Conservation (phyloP, 2,888 invertebrate genomes). For the Athalia rosae region DNA sequence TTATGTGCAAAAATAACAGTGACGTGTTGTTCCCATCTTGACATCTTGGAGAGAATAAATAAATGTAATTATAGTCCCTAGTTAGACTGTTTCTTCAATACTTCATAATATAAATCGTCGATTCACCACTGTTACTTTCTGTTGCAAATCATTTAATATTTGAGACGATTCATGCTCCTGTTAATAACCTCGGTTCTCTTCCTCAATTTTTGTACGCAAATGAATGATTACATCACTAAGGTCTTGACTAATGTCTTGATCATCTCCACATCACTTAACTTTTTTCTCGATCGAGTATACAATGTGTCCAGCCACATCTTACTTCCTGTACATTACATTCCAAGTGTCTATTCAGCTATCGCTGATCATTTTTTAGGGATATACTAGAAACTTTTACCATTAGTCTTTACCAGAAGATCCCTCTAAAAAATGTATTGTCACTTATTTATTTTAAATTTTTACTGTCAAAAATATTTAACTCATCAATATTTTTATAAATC, state of each 20-base stretch:
- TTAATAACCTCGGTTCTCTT: slow-evolving; percentile 48
- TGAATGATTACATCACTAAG: slow-evolving; percentile 2
- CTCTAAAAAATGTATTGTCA: too few species aligned
- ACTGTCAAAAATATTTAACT: too few species aligned
- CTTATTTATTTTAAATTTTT: too few species aligned
- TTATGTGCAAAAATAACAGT: slow-evolving; percentile 63
- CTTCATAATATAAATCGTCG: background rate
- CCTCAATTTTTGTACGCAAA: background rate
- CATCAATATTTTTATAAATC: too few species aligned
- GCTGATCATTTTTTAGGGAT: too few species aligned
- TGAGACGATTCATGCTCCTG: background rate
- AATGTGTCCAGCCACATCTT: too few species aligned
- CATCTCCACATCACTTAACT: background rate
- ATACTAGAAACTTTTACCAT: too few species aligned
- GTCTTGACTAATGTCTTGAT: background rate
- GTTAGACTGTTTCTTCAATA: background rate
- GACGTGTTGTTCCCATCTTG: slow-evolving; percentile 70
- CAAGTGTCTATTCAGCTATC: too few species aligned
- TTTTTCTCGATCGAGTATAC: background rate
- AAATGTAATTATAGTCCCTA: slow-evolving; percentile 56
- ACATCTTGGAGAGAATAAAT: slow-evolving; percentile 61
- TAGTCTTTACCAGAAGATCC: too few species aligned
- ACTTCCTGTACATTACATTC: too few species aligned
- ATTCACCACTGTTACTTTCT: background rate
- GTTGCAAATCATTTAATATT: background rate